Evolutionary conservation across 2,797 vertebrate species (phyloP).

Genomic region (Artibeus lituratus): DNA sequence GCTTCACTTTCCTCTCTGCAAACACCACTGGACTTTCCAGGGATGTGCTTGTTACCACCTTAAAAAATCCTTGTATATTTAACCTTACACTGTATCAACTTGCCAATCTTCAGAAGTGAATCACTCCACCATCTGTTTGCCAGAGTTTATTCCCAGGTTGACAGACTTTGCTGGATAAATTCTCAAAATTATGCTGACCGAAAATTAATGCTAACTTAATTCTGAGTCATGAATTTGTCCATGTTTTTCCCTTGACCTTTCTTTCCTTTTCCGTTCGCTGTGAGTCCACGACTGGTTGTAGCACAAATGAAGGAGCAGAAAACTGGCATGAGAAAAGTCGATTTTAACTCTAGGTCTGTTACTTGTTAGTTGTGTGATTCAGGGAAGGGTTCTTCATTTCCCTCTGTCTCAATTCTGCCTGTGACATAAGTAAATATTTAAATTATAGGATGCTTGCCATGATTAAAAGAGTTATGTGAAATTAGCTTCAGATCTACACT

Average conservation of each 20-base stretch:
- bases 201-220: slow-evolving; percentile 44
- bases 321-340: neutral
- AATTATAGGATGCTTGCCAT: neutral
- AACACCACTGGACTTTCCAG: neutral
- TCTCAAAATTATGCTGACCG: slow-evolving; percentile 46
- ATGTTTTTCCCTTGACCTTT: neutral
- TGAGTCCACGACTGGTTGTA: neutral
- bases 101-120: slow-evolving; percentile 1
- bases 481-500: neutral
- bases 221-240: slow-evolving; percentile 24
- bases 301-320: neutral
- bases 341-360: neutral
- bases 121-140: slow-evolving; percentile 48
- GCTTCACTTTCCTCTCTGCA: neutral
- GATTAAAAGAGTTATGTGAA: neutral
- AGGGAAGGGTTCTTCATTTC: neutral
- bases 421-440: neutral
- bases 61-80: neutral
- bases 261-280: neutral
- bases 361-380: neutral
- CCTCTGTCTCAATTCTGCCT: neutral
- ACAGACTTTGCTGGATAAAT: slow-evolving; percentile 38
- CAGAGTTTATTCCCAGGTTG: slow-evolving; percentile 35
- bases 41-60: neutral
- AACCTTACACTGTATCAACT: neutral